Conservation (phyloP, 2,888 invertebrate genomes). For the Drosophila paramelanica region DNA sequence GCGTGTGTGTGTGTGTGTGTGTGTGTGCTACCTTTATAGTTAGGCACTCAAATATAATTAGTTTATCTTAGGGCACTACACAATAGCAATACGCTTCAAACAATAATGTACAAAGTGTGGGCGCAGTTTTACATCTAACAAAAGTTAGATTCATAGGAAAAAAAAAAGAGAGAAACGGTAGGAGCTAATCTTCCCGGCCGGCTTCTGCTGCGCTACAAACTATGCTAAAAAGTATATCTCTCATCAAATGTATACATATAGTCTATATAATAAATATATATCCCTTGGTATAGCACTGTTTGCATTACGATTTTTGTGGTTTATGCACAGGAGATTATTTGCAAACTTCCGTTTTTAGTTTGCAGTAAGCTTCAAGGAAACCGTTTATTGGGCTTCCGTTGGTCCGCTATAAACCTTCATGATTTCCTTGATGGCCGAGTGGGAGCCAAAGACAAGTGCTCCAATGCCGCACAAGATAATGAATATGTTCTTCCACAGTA, state of each 20-base stretch:
- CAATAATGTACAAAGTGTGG: conserved; percentile 58
- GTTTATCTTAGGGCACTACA: conserved; percentile 27
- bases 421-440: conserved; percentile 88
- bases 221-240: conserved; percentile 54
- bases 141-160: conserved; percentile 74
- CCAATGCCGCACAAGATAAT: conserved; percentile 91
- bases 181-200: conserved; percentile 15
- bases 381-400: conserved; percentile 44
- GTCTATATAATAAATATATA: conserved; percentile 69
- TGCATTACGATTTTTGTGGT: conserved; percentile 23
- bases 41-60: conserved; percentile 54
- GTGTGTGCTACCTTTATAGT: conserved; percentile 29
- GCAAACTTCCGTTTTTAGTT: neutral
- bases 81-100: conserved; percentile 25
- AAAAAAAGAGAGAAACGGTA: conserved; percentile 4
- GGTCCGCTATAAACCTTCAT: conserved; percentile 77
- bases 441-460: conserved; percentile 93
- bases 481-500: conserved; percentile 91
- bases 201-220: conserved; percentile 43
- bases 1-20: conserved; percentile 43
- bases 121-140: conserved; percentile 78
- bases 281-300: conserved; percentile 66
- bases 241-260: conserved; percentile 43
- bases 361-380: neutral
- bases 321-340: conserved; percentile 40